These are phyloP conservation scores for Crocidura indochinensis DNA, from an alignment of 2,797 vertebrate genomes.

Conservation along the genomic window DNA sequence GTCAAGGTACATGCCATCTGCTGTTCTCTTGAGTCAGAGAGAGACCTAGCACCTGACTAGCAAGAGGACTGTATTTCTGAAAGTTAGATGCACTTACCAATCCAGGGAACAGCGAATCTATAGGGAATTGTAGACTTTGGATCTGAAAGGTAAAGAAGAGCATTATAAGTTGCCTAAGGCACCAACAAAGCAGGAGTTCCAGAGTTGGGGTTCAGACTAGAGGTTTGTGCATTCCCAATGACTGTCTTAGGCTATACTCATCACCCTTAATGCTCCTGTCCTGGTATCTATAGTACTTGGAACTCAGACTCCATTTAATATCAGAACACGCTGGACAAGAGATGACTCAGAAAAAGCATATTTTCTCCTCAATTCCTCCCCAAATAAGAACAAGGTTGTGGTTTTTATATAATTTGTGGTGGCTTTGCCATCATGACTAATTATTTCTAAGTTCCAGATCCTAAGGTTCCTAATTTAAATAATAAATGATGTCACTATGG, in stretches of 20 bases:
- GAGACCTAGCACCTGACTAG: neutral
- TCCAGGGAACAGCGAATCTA: neutral
- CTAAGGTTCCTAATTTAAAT: too few relatives aligned
- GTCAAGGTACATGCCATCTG: neutral
- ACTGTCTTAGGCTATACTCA: neutral
- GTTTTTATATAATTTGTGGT: neutral
- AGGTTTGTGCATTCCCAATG: neutral
- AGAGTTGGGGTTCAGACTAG: too few relatives aligned
- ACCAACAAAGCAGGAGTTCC: neutral
- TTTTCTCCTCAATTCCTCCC: neutral
- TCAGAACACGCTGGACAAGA: too few relatives aligned
- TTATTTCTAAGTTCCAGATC: too few relatives aligned
- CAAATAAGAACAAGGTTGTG: neutral
- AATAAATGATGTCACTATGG: too few relatives aligned
- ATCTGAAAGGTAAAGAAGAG: neutral
- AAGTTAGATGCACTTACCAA: neutral
- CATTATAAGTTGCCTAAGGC: neutral
- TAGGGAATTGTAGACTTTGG: neutral
- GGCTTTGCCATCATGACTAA: neutral
- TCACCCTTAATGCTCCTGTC: neutral
- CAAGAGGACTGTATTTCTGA: too few relatives aligned
- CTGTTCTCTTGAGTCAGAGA: neutral
- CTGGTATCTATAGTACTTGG: neutral
- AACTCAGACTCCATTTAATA: neutral
- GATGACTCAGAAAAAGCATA: too few relatives aligned